Evolutionary conservation across 1,140 invertebrate genomes (phyloP).

Genomic region (Heliconius eleuchia): DNA sequence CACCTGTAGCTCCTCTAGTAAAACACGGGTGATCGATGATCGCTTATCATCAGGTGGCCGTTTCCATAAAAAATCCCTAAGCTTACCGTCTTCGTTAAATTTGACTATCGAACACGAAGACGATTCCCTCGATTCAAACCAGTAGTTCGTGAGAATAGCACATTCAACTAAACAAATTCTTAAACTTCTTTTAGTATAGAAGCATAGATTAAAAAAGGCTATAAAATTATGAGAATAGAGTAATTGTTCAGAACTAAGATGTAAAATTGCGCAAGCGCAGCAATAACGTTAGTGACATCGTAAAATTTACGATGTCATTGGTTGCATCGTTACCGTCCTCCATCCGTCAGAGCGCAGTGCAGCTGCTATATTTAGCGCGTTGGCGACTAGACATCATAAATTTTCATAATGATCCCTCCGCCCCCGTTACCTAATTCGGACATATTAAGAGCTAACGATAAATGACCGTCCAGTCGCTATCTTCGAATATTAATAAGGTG

Average conservation of each 20-base stretch:
- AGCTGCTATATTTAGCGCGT: slow-evolving; percentile 32
- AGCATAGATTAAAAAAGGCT: not conserved
- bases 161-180: no score
- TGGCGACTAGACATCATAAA: slow-evolving; percentile 43
- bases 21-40: no score
- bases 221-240: slow-evolving; percentile 10
- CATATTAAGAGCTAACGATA: slow-evolving; percentile 27
- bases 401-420: slow-evolving; percentile 35
- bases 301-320: slow-evolving; percentile 33
- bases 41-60: no score
- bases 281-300: slow-evolving; percentile 25
- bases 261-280: slow-evolving; percentile 18
- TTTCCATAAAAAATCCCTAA: no score
- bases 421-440: slow-evolving; percentile 35
- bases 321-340: slow-evolving; percentile 30
- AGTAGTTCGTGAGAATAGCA: no score
- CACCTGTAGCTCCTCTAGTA: no score
- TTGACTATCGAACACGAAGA: no score
- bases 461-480: slow-evolving; percentile 2
- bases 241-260: not conserved
- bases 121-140: no score
- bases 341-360: slow-evolving; percentile 19
- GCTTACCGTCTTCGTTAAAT: no score
- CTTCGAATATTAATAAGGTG: slow-evolving; percentile 13
- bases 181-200: not conserved